Evolutionary conservation across 2,113 vertebrate genomes (phyloP), one percentile per base, ranked within the genome.

Genomic region (Cyprinus carpio): DNA sequence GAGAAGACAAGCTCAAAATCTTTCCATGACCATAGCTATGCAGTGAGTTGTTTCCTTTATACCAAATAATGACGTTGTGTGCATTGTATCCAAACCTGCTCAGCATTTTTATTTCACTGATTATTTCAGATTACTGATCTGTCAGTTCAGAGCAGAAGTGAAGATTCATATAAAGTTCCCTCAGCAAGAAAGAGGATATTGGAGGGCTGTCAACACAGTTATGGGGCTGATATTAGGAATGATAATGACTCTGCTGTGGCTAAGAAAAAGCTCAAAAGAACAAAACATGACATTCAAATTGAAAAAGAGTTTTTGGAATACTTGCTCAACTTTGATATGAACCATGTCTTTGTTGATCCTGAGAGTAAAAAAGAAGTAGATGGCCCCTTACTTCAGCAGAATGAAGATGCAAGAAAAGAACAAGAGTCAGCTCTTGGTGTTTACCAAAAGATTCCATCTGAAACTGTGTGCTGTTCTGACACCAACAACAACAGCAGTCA

Each of bases 271-370:
- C 51, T 62, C 15, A 80, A 37, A 84, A 81, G 8, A 72, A 49
- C 31, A 13, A 67, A 46, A 56, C 12, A 23, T 8, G 46, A 37
- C 76, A 43, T 69, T 4, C 25, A 56, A 81, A 34, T 1, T 27
- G 18, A 84, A 60, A 86, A 27, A 7, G 12, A 60, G 11, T 88
- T 88, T 84, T 81, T 84, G 43, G 76, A 88, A 31, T 88, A 88
- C n/a, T 86, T 88, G 60, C 87, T 88, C 62, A 88, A 86, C 51
- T 88, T 88, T 82, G 85, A 88, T 31, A 71, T 64, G 4, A 65
- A 76, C 49, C 15, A 51, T 40, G 16, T 71, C 12, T 80, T 23
- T n/a, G 13, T 34, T 12, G 20, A 82, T 51, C 10, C 4, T 75
- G 27, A 27, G 46, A 75, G 3, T 67, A 75, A 34, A 65, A 43